Percentiles rank a stretch among this genome's conserved stretches.
Conservation (phyloP, 2,113 vertebrate genomes). For the Calidris pygmaea region DNA sequence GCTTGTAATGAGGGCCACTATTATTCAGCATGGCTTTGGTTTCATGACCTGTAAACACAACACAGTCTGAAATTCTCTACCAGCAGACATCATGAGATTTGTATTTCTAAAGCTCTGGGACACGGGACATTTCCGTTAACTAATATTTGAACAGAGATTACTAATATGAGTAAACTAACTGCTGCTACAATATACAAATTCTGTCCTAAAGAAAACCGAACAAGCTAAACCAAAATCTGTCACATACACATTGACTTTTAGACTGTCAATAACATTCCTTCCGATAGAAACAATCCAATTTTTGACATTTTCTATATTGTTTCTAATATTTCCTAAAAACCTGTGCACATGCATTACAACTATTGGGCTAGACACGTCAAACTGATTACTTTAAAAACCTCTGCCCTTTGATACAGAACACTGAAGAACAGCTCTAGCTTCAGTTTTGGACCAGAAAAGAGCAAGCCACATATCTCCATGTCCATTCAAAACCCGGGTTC, state of each 20-base stretch:
- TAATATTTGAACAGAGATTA: neutral
- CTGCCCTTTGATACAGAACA: neutral
- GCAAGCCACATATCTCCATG: neutral
- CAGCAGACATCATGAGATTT: neutral
- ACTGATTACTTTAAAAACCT: neutral
- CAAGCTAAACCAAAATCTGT: neutral
- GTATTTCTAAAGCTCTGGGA: neutral
- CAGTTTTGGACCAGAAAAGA: neutral
- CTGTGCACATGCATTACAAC: neutral
- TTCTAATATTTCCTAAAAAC: neutral
- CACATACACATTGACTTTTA: neutral
- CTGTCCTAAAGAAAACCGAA: neutral
- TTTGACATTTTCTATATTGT: neutral
- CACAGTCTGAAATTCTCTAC: neutral
- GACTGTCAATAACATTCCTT: neutral
- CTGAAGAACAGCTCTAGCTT: neutral
- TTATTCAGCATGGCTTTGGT: conserved; percentile 99
- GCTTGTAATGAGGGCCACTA: conserved; percentile 87
- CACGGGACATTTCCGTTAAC: neutral
- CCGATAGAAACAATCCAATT: neutral
- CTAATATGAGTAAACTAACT: neutral
- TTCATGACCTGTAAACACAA: conserved; percentile 85
- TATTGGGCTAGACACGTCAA: neutral
- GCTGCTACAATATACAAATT: neutral
- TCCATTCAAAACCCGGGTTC: neutral